A percentile compares a stretch with the other conserved stretches of the same genome.
Conservation (phyloP, 2,113 vertebrate genomes). For the Lutjanus erythropterus region DNA sequence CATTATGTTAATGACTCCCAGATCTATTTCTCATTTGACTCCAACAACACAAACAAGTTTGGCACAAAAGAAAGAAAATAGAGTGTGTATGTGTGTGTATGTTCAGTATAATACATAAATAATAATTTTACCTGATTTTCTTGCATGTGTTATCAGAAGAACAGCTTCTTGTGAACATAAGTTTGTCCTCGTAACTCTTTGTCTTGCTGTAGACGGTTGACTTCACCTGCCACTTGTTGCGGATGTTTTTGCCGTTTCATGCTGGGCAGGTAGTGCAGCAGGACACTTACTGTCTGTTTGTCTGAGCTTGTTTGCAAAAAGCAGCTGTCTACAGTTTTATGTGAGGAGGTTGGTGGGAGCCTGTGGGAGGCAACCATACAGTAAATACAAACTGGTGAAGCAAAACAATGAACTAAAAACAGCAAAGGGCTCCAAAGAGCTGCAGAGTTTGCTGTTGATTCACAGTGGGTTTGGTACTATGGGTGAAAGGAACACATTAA, state of each 20-base stretch:
- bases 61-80: too few relatives aligned
- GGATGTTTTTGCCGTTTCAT: conserved; percentile 31
- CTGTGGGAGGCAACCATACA: conserved; percentile 25
- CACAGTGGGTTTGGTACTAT: neutral
- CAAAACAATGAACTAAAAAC: conserved; percentile 40
- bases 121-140: too few relatives aligned
- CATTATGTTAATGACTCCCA: too few relatives aligned
- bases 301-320: conserved; percentile 29
- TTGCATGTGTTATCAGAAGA: too few relatives aligned
- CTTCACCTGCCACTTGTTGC: neutral
- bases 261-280: conserved; percentile 20
- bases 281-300: conserved; percentile 18
- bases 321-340: conserved; percentile 34
- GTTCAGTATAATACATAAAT: too few relatives aligned
- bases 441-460: neutral
- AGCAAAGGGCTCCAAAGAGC: conserved; percentile 5
- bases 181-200: conserved; percentile 5
- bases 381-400: conserved; percentile 29
- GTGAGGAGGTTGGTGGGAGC: conserved; percentile 12
- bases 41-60: too few relatives aligned
- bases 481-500: neutral
- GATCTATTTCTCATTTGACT: too few relatives aligned
- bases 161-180: too few relatives aligned
- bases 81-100: too few relatives aligned
- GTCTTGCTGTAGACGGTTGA: conserved; percentile 3